Evolutionary conservation across 2,113 vertebrate species (phyloP), one percentile per base, ranked within the genome.

Genomic region (Orcinus orca): DNA sequence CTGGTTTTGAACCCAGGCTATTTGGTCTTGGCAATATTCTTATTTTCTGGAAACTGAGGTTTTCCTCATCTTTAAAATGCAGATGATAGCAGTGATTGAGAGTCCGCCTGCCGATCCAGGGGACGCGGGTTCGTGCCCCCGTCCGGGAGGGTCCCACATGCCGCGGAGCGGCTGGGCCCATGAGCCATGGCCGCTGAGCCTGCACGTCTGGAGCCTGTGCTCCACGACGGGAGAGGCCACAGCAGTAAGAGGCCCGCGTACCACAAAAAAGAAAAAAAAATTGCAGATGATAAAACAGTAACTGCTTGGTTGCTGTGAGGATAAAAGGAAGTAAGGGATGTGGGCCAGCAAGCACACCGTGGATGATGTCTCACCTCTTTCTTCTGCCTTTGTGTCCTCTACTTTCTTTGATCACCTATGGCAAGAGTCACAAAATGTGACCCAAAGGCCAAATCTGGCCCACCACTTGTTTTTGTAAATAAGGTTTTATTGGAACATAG

Each of bases 31-130:
- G 15, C 3, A 95, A 82, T 44, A 62, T 68, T 68, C 33, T n/a
- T 88, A n/a, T 44, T 25, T 68, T 84, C 81, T 18, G 4, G 65
- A 88, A 76, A 85, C 50, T 6, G 77, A 9, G 25, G 60, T 67
- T 68, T 81, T 88, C 55, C 44, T 89, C 14, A 23, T 92, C 31
- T 89, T 88, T 92, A 83, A 88, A 83, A 86, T 63, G 79, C 55
- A 82, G 47, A 60, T 53, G 21, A 67, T 41, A 44, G 44, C 44
- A 44, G 44, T 44, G 44, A 10, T 44, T 44, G 44, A 10, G 44
- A 44, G 44, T 44, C 44, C 2, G 8, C 44, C 44, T 44, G 44
- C 8, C 44, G 44, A 44, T 44, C 8, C 44, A 44, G 44, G 8
- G 44, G 44, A 44, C 8, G 44, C 44, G 44, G 44, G 44, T 44